Conservation (phyloP, 2,888 invertebrate species). For the Sarcophaga subvicina region DNA sequence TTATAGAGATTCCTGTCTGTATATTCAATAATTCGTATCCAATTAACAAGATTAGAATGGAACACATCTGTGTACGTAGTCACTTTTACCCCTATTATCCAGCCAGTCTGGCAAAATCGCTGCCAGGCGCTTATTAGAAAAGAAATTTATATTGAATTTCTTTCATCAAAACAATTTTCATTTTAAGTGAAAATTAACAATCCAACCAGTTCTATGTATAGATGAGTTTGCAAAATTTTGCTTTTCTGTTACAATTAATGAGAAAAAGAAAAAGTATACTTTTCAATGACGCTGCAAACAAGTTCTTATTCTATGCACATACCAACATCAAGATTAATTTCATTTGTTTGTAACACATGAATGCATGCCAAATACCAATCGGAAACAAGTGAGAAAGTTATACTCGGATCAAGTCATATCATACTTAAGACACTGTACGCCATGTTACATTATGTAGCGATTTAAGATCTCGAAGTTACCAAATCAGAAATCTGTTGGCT, state of each 20-base stretch:
- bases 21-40: too few species aligned
- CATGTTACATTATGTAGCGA: too few species aligned
- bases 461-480: too few species aligned
- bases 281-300: conserved; percentile 21
- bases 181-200: conserved; percentile 29
- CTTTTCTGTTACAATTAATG: background rate
- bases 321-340: background rate
- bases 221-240: background rate
- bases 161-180: conserved; percentile 24
- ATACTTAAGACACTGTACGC: too few species aligned
- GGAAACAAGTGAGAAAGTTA: background rate
- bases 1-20: too few species aligned
- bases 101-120: too few species aligned
- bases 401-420: too few species aligned
- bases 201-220: conserved; percentile 36
- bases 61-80: too few species aligned
- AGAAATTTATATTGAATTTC: conserved; percentile 7
- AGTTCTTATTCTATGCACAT: conserved; percentile 53
- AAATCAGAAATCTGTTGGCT: too few species aligned
- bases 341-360: background rate
- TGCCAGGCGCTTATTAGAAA: background rate
- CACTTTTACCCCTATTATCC: too few species aligned
- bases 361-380: background rate
- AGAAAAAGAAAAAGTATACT: conserved; percentile 56
- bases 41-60: too few species aligned